Evolutionary conservation across 92 coral and sea anemone species (phyloP).

Genomic region (Heteractis magnifica): DNA sequence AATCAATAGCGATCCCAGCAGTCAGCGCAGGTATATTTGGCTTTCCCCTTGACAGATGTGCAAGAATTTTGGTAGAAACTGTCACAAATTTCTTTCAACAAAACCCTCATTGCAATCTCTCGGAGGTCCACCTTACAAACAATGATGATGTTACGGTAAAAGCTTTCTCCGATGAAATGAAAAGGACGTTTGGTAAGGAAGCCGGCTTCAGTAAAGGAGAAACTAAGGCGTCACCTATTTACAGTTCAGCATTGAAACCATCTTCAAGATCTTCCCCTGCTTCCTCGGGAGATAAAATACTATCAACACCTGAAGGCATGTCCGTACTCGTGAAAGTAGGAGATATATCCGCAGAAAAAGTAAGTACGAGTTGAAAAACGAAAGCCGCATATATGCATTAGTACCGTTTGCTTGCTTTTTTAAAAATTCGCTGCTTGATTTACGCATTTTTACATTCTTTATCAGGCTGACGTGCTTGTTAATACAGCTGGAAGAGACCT

Average conservation of each 20-base stretch:
- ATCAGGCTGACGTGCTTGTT: conserved; percentile 66
- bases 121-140: conserved; percentile 61
- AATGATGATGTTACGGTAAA: conserved; percentile 40
- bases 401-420: too few relatives aligned
- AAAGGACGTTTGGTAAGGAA: conserved; percentile 30
- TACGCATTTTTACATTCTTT: background rate
- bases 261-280: background rate
- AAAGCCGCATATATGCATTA: too few relatives aligned
- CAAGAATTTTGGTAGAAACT: conserved; percentile 52
- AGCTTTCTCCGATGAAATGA: conserved; percentile 50
- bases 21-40: conserved; percentile 65
- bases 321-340: background rate
- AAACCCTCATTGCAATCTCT: conserved; percentile 34
- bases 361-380: background rate
- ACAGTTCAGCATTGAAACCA: background rate
- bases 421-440: too few relatives aligned
- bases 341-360: background rate
- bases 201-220: conserved; percentile 11
- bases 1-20: conserved; percentile 74
- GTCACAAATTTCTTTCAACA: conserved; percentile 34
- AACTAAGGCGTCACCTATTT: background rate
- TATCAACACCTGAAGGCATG: background rate
- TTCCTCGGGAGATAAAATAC: background rate
- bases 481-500: conserved; percentile 58
- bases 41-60: conserved; percentile 60